Conservation (phyloP, 1,140 invertebrate genomes). For the Lepeophtheirus salmonis region DNA sequence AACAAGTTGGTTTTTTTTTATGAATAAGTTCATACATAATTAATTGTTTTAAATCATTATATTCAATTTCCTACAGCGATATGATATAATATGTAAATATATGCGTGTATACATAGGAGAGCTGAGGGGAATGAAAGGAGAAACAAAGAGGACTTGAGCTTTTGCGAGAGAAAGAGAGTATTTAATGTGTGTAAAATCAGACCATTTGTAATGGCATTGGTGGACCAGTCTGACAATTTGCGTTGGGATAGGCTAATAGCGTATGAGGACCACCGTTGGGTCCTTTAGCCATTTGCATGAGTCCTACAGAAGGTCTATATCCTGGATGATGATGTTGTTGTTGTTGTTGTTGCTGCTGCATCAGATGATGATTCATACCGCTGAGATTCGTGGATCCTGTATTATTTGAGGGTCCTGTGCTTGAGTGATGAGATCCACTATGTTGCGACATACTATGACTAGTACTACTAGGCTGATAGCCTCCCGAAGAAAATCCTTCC, state of each 20-base stretch:
- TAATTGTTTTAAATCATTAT: too few relatives aligned
- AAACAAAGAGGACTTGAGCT: too few relatives aligned
- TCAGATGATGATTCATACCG: not conserved
- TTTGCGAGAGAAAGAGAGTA: too few relatives aligned
- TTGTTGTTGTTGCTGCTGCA: conserved; percentile 11
- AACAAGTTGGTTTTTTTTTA: too few relatives aligned
- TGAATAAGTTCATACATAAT: too few relatives aligned
- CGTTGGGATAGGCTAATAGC: not conserved
- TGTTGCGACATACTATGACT: conserved; percentile 8
- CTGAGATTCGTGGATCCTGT: conserved; percentile 18
- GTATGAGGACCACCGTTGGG: not conserved
- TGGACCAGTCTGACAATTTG: too few relatives aligned
- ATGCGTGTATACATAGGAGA: too few relatives aligned
- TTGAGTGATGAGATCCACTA: conserved; percentile 13
- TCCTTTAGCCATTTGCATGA: not conserved
- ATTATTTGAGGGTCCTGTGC: conserved; percentile 13
- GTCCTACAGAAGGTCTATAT: not conserved
- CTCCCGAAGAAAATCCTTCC: conserved; percentile 26
- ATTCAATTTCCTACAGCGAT: too few relatives aligned
- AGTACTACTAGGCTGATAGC: conserved; percentile 1
- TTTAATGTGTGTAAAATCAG: too few relatives aligned
- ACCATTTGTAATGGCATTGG: not conserved
- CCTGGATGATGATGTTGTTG: too few relatives aligned
- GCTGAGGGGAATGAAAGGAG: too few relatives aligned
- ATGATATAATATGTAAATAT: too few relatives aligned